Evolutionary conservation across 2,888 invertebrate genomes (phyloP).

Genomic region (Neoitamus cyanurus): DNA sequence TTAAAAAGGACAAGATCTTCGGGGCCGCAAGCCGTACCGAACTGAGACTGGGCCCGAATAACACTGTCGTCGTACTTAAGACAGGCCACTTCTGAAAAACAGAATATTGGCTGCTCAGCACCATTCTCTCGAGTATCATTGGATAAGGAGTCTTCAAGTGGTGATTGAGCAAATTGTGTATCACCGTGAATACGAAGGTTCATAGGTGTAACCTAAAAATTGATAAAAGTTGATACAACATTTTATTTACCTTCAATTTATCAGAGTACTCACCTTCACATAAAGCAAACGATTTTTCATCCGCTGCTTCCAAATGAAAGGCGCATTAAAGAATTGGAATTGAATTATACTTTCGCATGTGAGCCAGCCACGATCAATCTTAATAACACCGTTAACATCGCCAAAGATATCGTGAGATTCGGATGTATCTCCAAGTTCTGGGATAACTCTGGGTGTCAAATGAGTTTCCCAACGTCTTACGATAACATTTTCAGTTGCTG

Average conservation of each 20-base stretch:
- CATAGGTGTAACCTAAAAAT: constrained; percentile 74
- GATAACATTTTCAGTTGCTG: constrained; percentile 68
- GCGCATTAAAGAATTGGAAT: constrained; percentile 83
- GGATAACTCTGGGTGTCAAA: constrained; percentile 74
- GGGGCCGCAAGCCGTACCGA: constrained; percentile 80
- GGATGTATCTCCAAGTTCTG: constrained; percentile 61
- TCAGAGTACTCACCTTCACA: constrained; percentile 71
- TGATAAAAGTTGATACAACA: neutral
- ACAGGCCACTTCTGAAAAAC: constrained; percentile 74
- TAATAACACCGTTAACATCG: constrained; percentile 69
- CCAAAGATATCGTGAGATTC: constrained; percentile 74
- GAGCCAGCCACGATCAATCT: constrained; percentile 84
- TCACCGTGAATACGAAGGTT: constrained; percentile 70
- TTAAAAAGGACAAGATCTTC: constrained; percentile 85
- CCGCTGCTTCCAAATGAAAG: constrained; percentile 80
- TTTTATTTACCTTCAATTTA: neutral
- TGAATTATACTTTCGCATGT: constrained; percentile 85
- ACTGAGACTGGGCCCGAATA: constrained; percentile 80
- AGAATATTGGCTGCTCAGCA: constrained; percentile 67
- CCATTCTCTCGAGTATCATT: constrained; percentile 72
- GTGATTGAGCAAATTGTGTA: constrained; percentile 53
- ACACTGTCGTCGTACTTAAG: constrained; percentile 76
- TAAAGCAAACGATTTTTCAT: constrained; percentile 75
- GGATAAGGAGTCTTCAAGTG: constrained; percentile 74
- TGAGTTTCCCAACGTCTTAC: constrained; percentile 87